Evolutionary conservation across 2,888 invertebrate species (phyloP).

Genomic region (Sesia apiformis): DNA sequence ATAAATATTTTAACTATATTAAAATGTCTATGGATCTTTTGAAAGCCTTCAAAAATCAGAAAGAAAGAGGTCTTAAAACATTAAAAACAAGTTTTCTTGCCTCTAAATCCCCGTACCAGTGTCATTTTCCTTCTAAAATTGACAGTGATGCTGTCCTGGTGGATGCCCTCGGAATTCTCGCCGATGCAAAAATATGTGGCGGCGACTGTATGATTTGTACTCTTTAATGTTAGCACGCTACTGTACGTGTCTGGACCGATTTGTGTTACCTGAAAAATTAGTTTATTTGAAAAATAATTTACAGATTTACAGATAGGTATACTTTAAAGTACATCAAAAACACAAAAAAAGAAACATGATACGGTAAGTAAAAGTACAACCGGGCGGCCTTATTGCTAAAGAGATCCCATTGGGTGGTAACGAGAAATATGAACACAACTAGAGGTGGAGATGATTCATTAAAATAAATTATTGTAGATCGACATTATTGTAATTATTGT

Average conservation of each 20-base stretch:
- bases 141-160: constrained; percentile 35
- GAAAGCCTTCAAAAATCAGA: too few species aligned
- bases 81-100: constrained; percentile 16
- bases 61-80: neutral
- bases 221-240: constrained; percentile 38
- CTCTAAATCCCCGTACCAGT: constrained; percentile 31
- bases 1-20: too few species aligned
- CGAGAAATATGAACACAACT: too few species aligned
- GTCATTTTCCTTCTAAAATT: constrained; percentile 34
- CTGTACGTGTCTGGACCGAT: constrained; percentile 24
- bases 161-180: constrained; percentile 43
- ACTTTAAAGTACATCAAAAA: neutral
- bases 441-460: too few species aligned
- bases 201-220: constrained; percentile 25
- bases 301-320: neutral
- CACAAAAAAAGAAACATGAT: too few species aligned
- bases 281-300: neutral
- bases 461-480: too few species aligned
- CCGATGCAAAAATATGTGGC: constrained; percentile 51
- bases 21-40: too few species aligned
- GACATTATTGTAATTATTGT: too few species aligned
- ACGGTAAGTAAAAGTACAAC: too few species aligned
- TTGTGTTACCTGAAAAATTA: constrained; percentile 19
- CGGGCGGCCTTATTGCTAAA: too few species aligned
- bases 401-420: too few species aligned